Conservation (phyloP, 2,888 invertebrate genomes). For the Dorcus hopei region DNA sequence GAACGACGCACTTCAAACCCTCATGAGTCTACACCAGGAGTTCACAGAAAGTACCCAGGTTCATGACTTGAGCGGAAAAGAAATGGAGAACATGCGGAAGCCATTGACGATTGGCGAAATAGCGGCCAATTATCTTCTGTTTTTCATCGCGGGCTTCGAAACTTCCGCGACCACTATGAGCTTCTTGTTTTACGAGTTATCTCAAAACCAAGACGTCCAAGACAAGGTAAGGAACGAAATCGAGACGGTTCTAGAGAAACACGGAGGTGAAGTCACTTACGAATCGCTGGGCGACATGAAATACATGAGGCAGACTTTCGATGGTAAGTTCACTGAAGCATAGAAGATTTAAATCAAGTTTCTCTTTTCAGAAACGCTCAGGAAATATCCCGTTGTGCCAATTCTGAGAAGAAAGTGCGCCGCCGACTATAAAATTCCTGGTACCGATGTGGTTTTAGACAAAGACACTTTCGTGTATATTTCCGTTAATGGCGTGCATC, state of each 20-base stretch:
- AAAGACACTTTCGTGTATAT: constrained; percentile 39
- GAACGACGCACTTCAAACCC: constrained; percentile 44
- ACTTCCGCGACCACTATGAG: constrained; percentile 58
- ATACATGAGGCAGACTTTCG: constrained; percentile 44
- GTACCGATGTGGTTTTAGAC: constrained; percentile 36
- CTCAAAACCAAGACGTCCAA: constrained; percentile 47
- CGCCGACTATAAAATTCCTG: constrained; percentile 35
- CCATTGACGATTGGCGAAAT: constrained; percentile 33
- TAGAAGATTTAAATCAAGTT: not conserved
- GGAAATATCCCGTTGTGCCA: constrained; percentile 41
- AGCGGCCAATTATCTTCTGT: constrained; percentile 55
- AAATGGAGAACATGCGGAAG: constrained; percentile 11
- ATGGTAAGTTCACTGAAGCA: not conserved
- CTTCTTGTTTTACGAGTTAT: constrained; percentile 56
- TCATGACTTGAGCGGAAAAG: constrained; percentile 21
- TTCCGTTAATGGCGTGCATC: constrained; percentile 33
- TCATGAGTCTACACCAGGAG: constrained; percentile 23
- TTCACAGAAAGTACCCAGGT: too few relatives aligned
- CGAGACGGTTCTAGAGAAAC: constrained; percentile 29
- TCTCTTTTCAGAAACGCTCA: constrained; percentile 39
- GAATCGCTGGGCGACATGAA: constrained; percentile 49
- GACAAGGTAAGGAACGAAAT: constrained; percentile 48
- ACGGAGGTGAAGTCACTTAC: constrained; percentile 41
- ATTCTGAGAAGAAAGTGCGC: constrained; percentile 26
- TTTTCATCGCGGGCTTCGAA: constrained; percentile 61